Base-by-base conservation (phyloP, 1,140 invertebrate species). In the Anthonomus grandis region DNA sequence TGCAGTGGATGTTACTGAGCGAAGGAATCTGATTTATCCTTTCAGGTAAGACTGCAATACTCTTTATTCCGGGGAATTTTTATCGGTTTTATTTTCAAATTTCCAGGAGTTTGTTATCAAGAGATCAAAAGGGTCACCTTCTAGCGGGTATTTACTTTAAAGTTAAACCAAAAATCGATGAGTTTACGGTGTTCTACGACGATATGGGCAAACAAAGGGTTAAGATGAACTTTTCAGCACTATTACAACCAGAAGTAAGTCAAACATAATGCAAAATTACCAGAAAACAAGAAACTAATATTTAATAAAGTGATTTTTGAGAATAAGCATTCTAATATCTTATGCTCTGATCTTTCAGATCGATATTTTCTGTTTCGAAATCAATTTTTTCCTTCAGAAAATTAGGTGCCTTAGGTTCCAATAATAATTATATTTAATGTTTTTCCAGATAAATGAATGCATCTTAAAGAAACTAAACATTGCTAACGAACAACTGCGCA, bases 21-120 rank as follows among this genome's bases (percentile, higher is more conserved):
- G 91, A 54, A 81, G 92, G 62, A 94, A 95, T 74, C 75, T 95
- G 58, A 87, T 91, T 15, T 95, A 94, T 72, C 87, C 89, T 67
- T 93, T 93, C 74, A 80, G 54, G 54, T 56, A 22, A 18, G 22
- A 19, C 1, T 13, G 9, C 13, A 22, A 23, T n/a, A n/a, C n/a
- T n/a, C n/a, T n/a, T n/a, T n/a, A n/a, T n/a, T n/a, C n/a, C n/a
- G n/a, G n/a, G n/a, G n/a, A n/a, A n/a, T n/a, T n/a, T n/a, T n/a
- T n/a, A n/a, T n/a, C n/a, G n/a, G n/a, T n/a, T n/a, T 44, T 5
- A 15, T 48, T n/a, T n/a, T n/a, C n/a, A n/a, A n/a, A 15, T 41
- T 48, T 56, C 1, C 45, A 57, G 89, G 63, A 92, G 89, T 68
- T 76, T 93, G 4, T 74, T 95, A 18, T 81, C 86, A 8, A 82